Base-by-base conservation (phyloP, 1,140 invertebrate genomes). In the Sminthurinus signatus region DNA sequence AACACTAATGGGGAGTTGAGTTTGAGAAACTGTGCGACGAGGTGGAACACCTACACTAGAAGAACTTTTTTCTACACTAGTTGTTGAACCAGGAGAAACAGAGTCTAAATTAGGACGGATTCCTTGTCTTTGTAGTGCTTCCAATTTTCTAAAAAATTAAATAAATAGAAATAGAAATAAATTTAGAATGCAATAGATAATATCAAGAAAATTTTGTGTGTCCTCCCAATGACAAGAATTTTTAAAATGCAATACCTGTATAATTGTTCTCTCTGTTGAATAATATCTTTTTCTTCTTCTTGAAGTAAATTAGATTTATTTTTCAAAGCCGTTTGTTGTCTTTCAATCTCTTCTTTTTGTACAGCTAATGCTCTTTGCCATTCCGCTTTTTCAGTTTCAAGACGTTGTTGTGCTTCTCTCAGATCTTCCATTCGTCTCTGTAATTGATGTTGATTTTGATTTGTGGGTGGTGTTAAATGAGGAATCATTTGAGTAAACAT, bases 231-330 rank as follows among this genome's bases (percentile, higher is more conserved):
- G n/a, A n/a, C n/a, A n/a, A 36, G 32, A 36, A 36, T 36, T 36
- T 36, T 14, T 46, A n/a, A 17, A 36, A 52, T 65, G n/a, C n/a
- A 19, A 48, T 59, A 68, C 31, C 89, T 77, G 75, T 91, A 93
- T 15, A 95, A 78, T 65, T 91, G 85, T 73, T 95, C 91, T 12
- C 91, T 75, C 75, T 95, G 91, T 69, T 92, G 86, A 17, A 82
- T 84, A 15, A 94, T 84, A 73, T 94, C 91, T 39, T 84, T 83
- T 75, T 93, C 86, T 69, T 93, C 87, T 23, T 68, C 62, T 31
- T 67, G 61, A 3, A 68, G 32, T 2, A 44, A 27, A 14, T 63
- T 44, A 50, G 65, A 62, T 39, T 36, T 25, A 8, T 60, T 25
- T n/a, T 39, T 62, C 12, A 69, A 31, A 29, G 65, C 70, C n/a